phyloP scores from a whole-genome alignment of 2,797 vertebrate genomes.

The Onychomys arenicola region DNA sequence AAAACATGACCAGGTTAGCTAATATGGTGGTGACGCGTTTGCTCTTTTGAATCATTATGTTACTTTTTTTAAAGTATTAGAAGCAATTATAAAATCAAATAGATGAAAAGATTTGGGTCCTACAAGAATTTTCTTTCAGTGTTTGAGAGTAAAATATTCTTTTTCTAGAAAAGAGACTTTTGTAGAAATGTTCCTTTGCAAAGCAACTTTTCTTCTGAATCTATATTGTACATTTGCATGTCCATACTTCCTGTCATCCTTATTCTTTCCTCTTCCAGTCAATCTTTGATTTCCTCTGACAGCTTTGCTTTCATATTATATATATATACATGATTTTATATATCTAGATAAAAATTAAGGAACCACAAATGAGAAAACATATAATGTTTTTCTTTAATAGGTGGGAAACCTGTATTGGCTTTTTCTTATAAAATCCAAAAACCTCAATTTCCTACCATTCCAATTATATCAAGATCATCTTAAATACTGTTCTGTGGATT shows the following conservation, averaged over 20 bases:
- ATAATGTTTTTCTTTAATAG: conserved; percentile 26
- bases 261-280: background rate
- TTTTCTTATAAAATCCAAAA: conserved; percentile 30
- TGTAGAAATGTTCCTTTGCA: background rate
- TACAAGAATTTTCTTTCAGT: conserved; percentile 19
- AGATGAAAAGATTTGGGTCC: conserved; percentile 17
- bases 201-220: background rate
- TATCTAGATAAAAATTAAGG: background rate
- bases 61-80: conserved; percentile 43
- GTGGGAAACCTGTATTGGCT: conserved; percentile 37
- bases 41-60: conserved; percentile 39
- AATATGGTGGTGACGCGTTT: conserved; percentile 24
- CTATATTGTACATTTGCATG: background rate
- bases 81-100: conserved; percentile 54
- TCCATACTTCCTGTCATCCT: background rate
- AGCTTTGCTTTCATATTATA: background rate
- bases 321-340: background rate
- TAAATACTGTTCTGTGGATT: conserved; percentile 38
- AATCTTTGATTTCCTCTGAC: background rate
- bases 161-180: conserved; percentile 10
- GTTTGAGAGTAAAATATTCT: conserved; percentile 52
- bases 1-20: conserved; percentile 38
- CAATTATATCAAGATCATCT: background rate
- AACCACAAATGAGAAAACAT: background rate
- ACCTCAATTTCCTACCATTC: background rate